A percentile compares a stretch with the other conserved stretches of the same genome.
Conservation (phyloP, 2,797 vertebrate species). For the Spheniscus humboldti region DNA sequence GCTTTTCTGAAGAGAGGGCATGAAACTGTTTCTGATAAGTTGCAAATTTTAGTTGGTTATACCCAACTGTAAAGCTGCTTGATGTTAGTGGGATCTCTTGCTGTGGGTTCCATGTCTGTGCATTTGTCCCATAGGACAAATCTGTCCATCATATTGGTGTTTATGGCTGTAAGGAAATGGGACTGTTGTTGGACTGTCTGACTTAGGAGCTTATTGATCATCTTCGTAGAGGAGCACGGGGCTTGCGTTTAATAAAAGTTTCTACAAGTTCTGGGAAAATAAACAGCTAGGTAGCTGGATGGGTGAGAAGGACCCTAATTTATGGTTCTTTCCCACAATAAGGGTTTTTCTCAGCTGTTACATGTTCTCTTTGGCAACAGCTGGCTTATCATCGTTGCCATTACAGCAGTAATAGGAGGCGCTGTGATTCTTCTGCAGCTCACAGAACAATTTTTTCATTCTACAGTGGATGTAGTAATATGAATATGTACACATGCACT, state of each 20-base stretch:
- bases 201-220: accelerated
- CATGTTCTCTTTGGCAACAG: background rate
- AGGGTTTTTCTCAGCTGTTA: background rate
- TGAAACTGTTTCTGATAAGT: background rate
- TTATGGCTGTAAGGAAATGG: background rate
- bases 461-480: no score
- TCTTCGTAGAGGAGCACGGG: background rate
- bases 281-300: background rate
- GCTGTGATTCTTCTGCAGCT: background rate
- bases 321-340: background rate
- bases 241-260: accelerated
- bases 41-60: background rate
- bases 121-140: background rate
- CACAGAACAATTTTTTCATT: background rate
- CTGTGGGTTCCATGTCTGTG: accelerated
- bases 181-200: background rate
- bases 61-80: accelerated
- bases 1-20: accelerated
- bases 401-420: background rate
- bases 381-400: background rate
- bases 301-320: background rate
- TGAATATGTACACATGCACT: accelerated
- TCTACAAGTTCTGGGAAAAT: background rate
- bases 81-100: background rate
- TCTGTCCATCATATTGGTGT: accelerated